phyloP scores from a whole-genome alignment of 2,113 vertebrate genomes.

The Chloropsis cyanopogon region DNA sequence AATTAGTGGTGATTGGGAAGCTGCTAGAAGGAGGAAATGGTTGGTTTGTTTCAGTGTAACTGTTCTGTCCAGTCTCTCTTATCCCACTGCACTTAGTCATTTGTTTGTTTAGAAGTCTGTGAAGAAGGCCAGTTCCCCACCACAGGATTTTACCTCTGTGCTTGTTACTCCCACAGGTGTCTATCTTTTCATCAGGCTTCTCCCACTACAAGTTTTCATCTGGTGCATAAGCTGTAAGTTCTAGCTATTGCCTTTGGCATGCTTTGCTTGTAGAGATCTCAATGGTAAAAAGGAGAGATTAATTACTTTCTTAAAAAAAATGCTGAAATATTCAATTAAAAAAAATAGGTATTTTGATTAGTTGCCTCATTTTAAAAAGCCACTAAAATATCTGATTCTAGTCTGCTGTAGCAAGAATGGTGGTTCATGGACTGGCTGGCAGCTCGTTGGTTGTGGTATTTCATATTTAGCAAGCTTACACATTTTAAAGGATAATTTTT shows the following conservation, averaged over 20 bases:
- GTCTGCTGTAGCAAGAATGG: not conserved
- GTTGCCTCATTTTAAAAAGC: not conserved
- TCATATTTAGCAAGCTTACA: constrained; percentile 50
- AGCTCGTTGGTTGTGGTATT: constrained; percentile 29
- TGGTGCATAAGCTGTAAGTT: not conserved
- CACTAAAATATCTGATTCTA: not conserved
- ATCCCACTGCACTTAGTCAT: not conserved
- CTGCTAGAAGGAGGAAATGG: not conserved
- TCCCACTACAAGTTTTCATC: not conserved
- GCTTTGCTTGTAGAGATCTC: not conserved
- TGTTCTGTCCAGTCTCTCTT: not conserved
- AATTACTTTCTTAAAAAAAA: not conserved
- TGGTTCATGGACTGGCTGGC: constrained; percentile 25
- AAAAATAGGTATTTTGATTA: not conserved
- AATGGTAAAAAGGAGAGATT: not conserved
- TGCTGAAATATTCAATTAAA: not conserved
- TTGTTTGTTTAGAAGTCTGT: not conserved
- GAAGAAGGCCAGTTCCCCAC: not conserved
- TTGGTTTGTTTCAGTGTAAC: not conserved
- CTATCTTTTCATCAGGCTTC: not conserved
- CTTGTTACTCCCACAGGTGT: not conserved
- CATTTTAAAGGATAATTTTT: constrained; percentile 33
- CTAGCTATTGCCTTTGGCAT: not conserved
- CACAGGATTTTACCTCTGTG: not conserved
- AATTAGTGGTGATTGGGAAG: not conserved